Evolutionary conservation across 2,888 invertebrate genomes (phyloP), one percentile per base, ranked within the genome.

Genomic region (Fragum fragum): DNA sequence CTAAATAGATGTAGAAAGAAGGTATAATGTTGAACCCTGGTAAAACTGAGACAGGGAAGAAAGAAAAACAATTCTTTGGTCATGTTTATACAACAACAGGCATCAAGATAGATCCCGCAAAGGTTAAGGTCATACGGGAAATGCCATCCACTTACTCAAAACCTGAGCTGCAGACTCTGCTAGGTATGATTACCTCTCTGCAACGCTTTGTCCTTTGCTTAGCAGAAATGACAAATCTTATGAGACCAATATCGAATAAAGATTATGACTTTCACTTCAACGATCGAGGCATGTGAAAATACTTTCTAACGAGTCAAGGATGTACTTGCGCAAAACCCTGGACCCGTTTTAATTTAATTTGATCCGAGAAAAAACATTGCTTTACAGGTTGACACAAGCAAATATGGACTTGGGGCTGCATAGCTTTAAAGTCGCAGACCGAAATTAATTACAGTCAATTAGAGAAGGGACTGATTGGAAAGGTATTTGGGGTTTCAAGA

Each of bases 71-170:
- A 16, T 59, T 26, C 6, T 59, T 59, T 16, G 26, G 14, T 32
- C 36, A 21, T n/a, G 36, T n/a, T n/a, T n/a, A 36, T 1, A 59
- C 23, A 11, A 28, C 23, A 59, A 28, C 23, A 26, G 29, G 59
- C 26, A 59, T 59, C 26, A 23, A 59, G 26, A 23, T 28, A 26
- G 23, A 16, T 2, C 59, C 55, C 14, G 71, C 71, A n/a, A 73
- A 79, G 55, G 28, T 59, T 28, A 73, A 73, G 18, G 52, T 76
- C 0, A 78, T 84, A 3, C 84, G 23, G 5, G 14, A 59, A 16
- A 28, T 59, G 1, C 59, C 59, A 0, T 23, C 23, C 0, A 23
- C 59, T 1, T 1, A 29, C 1, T 1, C 0, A 11, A 28, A 59
- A 59, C 23, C 23, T 2, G 59, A 59, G 16, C 6, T 59, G 3